A percentile compares a stretch with the other conserved stretches of the same genome.
Conservation (phyloP, 2,888 invertebrate species). For the Meloe dianella region DNA sequence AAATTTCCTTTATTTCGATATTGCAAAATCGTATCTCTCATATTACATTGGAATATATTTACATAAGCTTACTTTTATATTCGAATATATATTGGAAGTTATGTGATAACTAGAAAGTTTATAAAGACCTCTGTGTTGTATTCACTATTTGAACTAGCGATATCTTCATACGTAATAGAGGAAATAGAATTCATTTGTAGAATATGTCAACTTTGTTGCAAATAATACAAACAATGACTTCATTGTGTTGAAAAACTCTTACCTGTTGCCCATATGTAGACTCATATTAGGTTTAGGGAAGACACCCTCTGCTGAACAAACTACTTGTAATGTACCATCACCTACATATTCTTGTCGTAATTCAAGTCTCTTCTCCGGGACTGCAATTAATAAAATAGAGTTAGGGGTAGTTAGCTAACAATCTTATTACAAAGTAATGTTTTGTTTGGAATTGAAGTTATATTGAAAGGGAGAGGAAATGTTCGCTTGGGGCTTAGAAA, state of each 20-base stretch:
- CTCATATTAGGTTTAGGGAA: slow-evolving; percentile 66
- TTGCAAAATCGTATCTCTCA: background rate
- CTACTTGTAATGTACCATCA: slow-evolving; percentile 64
- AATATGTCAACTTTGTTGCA: too few species aligned
- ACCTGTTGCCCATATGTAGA: slow-evolving; percentile 58
- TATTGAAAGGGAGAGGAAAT: slow-evolving; percentile 1
- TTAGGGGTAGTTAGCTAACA: slow-evolving; percentile 12
- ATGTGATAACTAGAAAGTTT: background rate
- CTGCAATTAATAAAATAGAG: slow-evolving; percentile 52
- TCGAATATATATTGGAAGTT: background rate
- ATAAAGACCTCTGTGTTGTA: background rate
- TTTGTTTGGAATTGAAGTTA: background rate
- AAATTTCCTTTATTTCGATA: background rate
- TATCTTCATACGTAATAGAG: background rate
- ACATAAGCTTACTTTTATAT: slow-evolving; percentile 2
- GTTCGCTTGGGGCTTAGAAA: slow-evolving; percentile 13
- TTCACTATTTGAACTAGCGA: background rate
- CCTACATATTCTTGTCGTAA: slow-evolving; percentile 64
- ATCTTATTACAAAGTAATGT: background rate
- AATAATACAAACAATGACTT: too few species aligned
- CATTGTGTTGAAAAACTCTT: slow-evolving; percentile 33
- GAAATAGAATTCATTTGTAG: background rate
- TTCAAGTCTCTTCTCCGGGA: slow-evolving; percentile 64
- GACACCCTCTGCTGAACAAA: slow-evolving; percentile 66
- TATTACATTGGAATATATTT: slow-evolving; percentile 2